phyloP scores from a whole-genome alignment of 2,113 vertebrate species.

The Cephalopholis sonnerati region DNA sequence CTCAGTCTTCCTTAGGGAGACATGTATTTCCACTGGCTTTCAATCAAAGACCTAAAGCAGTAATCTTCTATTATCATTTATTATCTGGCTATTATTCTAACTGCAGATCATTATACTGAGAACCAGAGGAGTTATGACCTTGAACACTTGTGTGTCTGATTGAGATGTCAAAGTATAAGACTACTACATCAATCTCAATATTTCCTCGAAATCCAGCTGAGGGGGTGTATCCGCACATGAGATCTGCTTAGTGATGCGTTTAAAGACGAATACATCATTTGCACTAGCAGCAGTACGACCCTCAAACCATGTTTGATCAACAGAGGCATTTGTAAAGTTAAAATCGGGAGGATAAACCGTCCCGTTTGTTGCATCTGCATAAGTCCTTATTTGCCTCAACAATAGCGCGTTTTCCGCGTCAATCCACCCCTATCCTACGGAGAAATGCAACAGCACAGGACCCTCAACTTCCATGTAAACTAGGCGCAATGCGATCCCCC shows the following conservation, averaged over 20 bases:
- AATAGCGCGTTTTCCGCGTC: not conserved
- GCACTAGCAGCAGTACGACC: not conserved
- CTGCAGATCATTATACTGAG: not conserved
- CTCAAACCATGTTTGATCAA: not conserved
- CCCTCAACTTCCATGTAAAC: constrained; percentile 74
- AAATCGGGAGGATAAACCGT: not conserved
- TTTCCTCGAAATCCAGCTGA: constrained; percentile 38
- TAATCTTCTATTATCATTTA: not conserved
- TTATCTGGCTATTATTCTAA: not conserved
- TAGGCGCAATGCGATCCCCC: constrained; percentile 60
- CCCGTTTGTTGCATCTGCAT: not conserved
- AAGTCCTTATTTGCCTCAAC: not conserved
- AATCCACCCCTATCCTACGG: not conserved
- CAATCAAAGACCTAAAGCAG: not conserved
- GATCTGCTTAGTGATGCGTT: constrained; percentile 41
- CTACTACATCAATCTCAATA: constrained; percentile 62
- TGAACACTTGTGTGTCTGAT: constrained; percentile 46
- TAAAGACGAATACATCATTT: constrained; percentile 37
- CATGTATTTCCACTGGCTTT: not conserved
- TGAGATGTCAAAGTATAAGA: constrained; percentile 52
- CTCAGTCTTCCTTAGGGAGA: not conserved
- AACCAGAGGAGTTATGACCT: constrained; percentile 46
- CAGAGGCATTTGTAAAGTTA: not conserved
- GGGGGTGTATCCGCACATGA: constrained; percentile 41
- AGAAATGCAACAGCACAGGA: constrained; percentile 31